Evolutionary conservation across 2,888 invertebrate genomes (phyloP), one percentile per base, ranked within the genome.

Genomic region (Chironomus riparius): DNA sequence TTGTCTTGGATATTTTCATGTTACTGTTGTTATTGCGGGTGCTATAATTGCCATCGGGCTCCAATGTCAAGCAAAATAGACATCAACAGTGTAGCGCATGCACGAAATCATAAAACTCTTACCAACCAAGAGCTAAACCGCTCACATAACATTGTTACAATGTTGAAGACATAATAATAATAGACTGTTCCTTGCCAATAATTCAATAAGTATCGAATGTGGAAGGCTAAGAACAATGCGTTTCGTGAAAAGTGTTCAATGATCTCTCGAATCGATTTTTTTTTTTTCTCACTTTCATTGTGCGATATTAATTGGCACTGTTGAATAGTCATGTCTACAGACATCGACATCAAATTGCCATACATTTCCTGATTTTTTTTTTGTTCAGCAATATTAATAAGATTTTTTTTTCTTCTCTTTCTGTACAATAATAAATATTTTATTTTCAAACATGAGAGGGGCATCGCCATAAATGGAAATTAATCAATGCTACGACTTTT

Each of bases 401-500:
- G 28, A 28, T 28, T 28, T 38, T 38, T 38, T 38, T 10, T 10
- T 2, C 10, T 10, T 38, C 38, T 38, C 4, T 38, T 4, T 38
- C 38, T 38, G 10, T 38, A 38, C 38, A 38, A 38, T 38, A 38
- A 38, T 38, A 38, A 38, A 38, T 38, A 38, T 38, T 38, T 38
- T 38, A 38, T 38, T 10, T 38, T 38, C 10, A 38, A 38, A 38
- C 38, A 38, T 38, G 56, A 56, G 21, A 21, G 65, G 13, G 24
- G 65, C 65, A 65, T 65, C 65, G 3, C 74, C 74, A 74, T 74
- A 68, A 68, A 74, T 65, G 74, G 74, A 74, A 10, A 47, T 74
- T 74, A 74, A 74, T 74, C 74, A 74, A 74, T 74, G 74, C 62
- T 74, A 74, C 62, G 72, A 68, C 68, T 13, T 68, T 38, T n/a